Percentiles rank a stretch among this genome's conserved stretches.
Conservation (phyloP, 2,113 vertebrate species). For the Pycnonotus jocosus region DNA sequence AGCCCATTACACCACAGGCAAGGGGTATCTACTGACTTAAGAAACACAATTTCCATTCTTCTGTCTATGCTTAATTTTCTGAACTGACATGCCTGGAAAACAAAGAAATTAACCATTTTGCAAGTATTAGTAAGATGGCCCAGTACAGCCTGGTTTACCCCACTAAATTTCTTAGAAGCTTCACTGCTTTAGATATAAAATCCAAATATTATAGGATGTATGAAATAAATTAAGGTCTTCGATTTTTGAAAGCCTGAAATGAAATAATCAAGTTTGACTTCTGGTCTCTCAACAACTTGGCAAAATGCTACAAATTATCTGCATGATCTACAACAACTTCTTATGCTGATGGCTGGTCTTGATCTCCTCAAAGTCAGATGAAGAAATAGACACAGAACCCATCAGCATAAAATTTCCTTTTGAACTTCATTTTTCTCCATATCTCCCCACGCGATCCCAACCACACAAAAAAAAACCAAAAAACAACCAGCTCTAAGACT, state of each 20-base stretch:
- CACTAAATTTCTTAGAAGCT: background rate
- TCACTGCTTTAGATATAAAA: background rate
- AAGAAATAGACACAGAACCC: background rate
- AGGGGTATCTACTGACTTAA: background rate
- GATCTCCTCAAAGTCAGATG: background rate
- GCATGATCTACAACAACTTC: fast-evolving
- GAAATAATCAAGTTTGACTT: background rate
- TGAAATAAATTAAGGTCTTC: background rate
- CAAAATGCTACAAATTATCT: background rate
- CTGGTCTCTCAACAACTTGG: background rate
- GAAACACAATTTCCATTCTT: background rate
- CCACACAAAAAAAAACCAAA: background rate
- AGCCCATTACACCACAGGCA: background rate
- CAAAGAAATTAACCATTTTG: background rate
- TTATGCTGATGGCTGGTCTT: background rate
- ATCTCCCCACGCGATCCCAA: fast-evolving
- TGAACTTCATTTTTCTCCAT: background rate
- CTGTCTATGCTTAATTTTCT: background rate
- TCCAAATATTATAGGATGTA: background rate
- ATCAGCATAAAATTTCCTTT: background rate
- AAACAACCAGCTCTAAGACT: background rate
- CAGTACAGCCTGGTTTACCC: background rate
- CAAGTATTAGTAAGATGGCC: background rate
- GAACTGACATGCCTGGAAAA: background rate
- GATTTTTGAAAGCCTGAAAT: background rate